Evolutionary conservation across 2,113 vertebrate species (phyloP).

Genomic region (Boleophthalmus pectinirostris): DNA sequence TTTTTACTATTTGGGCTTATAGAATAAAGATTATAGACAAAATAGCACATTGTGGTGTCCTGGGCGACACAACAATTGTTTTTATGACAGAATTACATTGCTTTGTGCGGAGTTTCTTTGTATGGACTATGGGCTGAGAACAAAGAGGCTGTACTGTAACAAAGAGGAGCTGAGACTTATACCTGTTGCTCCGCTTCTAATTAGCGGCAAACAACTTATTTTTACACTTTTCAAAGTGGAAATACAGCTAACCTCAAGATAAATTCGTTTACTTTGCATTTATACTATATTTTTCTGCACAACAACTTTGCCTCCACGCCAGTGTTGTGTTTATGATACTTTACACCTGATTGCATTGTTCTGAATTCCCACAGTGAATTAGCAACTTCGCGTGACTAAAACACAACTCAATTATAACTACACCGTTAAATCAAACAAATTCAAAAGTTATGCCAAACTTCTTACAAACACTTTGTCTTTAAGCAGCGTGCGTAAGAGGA

Average conservation of each 20-base stretch:
- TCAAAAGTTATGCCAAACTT: conserved; percentile 26
- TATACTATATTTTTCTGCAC: conserved; percentile 14
- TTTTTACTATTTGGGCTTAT: conserved; percentile 10
- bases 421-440: conserved; percentile 1
- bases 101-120: conserved; percentile 59
- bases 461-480: conserved; percentile 20
- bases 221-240: neutral
- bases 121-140: conserved; percentile 68
- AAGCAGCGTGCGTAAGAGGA: conserved; percentile 42
- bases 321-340: conserved; percentile 43
- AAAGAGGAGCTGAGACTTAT: conserved; percentile 72
- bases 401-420: conserved; percentile 25
- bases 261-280: neutral
- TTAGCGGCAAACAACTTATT: conserved; percentile 50
- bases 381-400: conserved; percentile 42
- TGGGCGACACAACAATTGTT: conserved; percentile 38
- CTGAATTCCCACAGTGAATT: conserved; percentile 55
- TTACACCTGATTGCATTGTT: conserved; percentile 75
- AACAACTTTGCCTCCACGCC: conserved; percentile 45
- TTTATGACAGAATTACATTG: conserved; percentile 42
- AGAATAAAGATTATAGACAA: neutral
- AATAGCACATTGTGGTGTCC: neutral
- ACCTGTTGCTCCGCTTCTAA: conserved; percentile 79
- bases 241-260: neutral
- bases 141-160: conserved; percentile 79